phyloP scores from a whole-genome alignment of 2,888 invertebrate genomes.

The Actias luna region DNA sequence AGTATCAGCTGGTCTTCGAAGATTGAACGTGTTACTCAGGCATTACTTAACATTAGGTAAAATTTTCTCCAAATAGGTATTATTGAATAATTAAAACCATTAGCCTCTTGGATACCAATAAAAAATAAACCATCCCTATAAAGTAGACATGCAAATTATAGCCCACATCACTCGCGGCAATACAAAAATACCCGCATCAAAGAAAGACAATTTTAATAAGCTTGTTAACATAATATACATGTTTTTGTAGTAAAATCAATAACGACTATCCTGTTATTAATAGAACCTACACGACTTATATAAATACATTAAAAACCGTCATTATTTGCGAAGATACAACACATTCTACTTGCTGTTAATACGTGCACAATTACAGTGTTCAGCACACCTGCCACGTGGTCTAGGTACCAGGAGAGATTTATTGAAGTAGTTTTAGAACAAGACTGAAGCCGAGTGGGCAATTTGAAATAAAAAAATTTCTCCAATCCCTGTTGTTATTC shows the following conservation, averaged over 20 bases:
- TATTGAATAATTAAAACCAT: not conserved
- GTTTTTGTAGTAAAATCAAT: not conserved
- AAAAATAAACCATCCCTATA: not conserved
- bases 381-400: conserved; percentile 2
- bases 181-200: not conserved
- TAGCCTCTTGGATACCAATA: not conserved
- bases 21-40: too few species aligned
- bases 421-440: not conserved
- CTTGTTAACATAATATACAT: not conserved
- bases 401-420: not conserved
- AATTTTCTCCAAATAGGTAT: too few species aligned
- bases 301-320: not conserved
- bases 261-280: not conserved
- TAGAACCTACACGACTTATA: not conserved
- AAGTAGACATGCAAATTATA: not conserved
- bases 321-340: not conserved
- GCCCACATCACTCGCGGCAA: not conserved
- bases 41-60: too few species aligned
- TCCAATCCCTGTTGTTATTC: not conserved
- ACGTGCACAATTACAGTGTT: conserved; percentile 14
- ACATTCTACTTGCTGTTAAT: not conserved
- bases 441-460: not conserved
- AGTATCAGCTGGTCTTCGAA: too few species aligned
- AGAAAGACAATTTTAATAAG: not conserved
- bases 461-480: not conserved